Evolutionary conservation across 2,113 vertebrate genomes (phyloP), one percentile per base, ranked within the genome.

Genomic region (Rostratula benghalensis): DNA sequence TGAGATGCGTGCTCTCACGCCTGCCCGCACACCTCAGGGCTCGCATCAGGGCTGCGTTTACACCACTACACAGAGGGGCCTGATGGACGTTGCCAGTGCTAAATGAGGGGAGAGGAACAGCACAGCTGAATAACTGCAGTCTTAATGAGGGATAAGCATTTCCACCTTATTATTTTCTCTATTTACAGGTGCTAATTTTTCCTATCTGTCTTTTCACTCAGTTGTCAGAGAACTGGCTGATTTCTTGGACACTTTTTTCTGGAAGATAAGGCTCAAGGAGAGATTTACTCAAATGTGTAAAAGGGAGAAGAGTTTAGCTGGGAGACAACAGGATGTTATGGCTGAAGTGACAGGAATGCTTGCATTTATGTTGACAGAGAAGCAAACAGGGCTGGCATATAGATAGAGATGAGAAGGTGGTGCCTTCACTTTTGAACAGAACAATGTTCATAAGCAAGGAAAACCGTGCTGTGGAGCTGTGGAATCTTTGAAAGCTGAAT

Each of bases 81-180:
- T 1, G 5, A 30, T 10, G 41, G 46, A 59, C 56, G 15, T 41
- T 0, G 0, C 7, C 28, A 41, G 31, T 39, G 43, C 43, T 56
- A 71, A 75, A 69, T 46, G 51, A 73, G 28, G 41, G 28, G 23
- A 88, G 46, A 76, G 24, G 63, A 94, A 20, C 23, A 57, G 16
- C 45, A 45, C 6, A 77, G 17, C 5, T 80, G 50, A 83, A 33
- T 24, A 78, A 53, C 27, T 61, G 4, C 17, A n/a, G 4, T 43
- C 60, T 70, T 54, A 27, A 35, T 31, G 2, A 33, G 12, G 8
- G 12, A 68, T 39, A 71, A 88, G 18, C 59, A 19, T 63, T 74
- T 71, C 35, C 35, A 27, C 10, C 13, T 54, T 20, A 30, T 46
- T 77, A 22, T 83, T 88, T 82, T 35, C 3, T 46, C 4, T 57